Conservation (phyloP, 2,888 invertebrate species). For the Pollenia labialis region DNA sequence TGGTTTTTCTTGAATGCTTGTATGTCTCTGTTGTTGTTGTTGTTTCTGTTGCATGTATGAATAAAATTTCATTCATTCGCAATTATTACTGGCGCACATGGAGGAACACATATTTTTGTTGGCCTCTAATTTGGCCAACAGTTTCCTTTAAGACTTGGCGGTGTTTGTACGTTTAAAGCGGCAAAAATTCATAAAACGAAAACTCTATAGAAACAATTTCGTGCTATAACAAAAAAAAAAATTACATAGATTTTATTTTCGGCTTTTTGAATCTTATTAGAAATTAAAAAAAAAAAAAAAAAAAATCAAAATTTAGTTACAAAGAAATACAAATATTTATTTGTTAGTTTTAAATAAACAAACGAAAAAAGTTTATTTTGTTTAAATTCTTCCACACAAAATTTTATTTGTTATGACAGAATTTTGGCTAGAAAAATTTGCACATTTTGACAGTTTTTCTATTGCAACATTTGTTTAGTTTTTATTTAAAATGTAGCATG, state of each 20-base stretch:
- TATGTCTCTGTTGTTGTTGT: neutral
- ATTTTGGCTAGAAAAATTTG: neutral
- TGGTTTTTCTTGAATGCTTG: slow-evolving; percentile 10
- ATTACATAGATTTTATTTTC: neutral
- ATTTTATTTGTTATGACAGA: slow-evolving; percentile 15
- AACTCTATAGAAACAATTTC: slow-evolving; percentile 17
- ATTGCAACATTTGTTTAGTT: neutral
- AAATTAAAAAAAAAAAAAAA: neutral
- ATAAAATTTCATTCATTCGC: slow-evolving; percentile 65
- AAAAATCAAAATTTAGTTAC: neutral
- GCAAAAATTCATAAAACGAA: slow-evolving; percentile 20
- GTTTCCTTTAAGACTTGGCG: slow-evolving; percentile 70
- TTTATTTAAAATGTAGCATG: neutral
- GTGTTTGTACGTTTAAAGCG: slow-evolving; percentile 60
- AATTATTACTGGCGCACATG: slow-evolving; percentile 58
- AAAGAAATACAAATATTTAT: slow-evolving; percentile 7
- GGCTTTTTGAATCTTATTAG: neutral
- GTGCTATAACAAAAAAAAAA: neutral
- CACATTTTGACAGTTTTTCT: neutral
- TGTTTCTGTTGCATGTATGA: slow-evolving; percentile 5
- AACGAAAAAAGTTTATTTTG: too few species aligned
- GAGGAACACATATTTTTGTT: slow-evolving; percentile 58
- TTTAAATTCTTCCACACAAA: too few species aligned
- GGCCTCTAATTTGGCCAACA: slow-evolving; percentile 56
- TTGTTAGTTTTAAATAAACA: neutral